phyloP scores from a whole-genome alignment of 1,140 invertebrate genomes.

The Dysdera silvatica region DNA sequence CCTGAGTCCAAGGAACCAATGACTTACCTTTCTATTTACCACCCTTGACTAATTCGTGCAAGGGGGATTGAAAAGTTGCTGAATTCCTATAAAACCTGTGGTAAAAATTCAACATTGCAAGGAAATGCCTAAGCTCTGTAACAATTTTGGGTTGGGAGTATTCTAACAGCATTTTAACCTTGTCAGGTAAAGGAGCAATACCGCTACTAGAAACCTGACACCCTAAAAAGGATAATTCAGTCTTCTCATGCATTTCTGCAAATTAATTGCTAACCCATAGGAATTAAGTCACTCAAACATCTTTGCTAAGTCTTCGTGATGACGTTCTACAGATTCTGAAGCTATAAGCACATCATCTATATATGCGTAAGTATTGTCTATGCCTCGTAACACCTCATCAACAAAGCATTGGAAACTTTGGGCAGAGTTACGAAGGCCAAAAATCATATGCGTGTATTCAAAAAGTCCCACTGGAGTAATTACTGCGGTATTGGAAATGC shows the following conservation, averaged over 20 bases:
- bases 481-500: slow-evolving; percentile 26
- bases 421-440: slow-evolving; percentile 24
- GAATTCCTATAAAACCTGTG: neutral
- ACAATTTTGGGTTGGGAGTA: slow-evolving; percentile 37
- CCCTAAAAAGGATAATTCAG: slow-evolving; percentile 18
- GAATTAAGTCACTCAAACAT: slow-evolving; percentile 40
- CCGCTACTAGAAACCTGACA: slow-evolving; percentile 1
- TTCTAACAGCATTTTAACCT: slow-evolving; percentile 4
- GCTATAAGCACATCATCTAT: slow-evolving; percentile 43
- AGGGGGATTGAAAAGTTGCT: neutral
- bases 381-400: slow-evolving; percentile 2
- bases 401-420: slow-evolving; percentile 26
- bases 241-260: slow-evolving; percentile 29
- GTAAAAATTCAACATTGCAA: slow-evolving; percentile 45
- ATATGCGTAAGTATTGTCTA: neutral
- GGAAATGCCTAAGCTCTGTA: slow-evolving; percentile 38
- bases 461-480: slow-evolving; percentile 22
- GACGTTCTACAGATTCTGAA: slow-evolving; percentile 37
- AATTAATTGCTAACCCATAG: slow-evolving; percentile 38
- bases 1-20: slow-evolving; percentile 24
- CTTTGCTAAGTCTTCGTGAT: slow-evolving; percentile 38
- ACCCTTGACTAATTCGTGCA: neutral
- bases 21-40: neutral
- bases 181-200: slow-evolving; percentile 9
- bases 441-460: slow-evolving; percentile 27